A percentile compares a stretch with the other conserved stretches of the same genome.
Conservation (phyloP, 2,797 vertebrate species). For the Pipistrellus kuhlii region DNA sequence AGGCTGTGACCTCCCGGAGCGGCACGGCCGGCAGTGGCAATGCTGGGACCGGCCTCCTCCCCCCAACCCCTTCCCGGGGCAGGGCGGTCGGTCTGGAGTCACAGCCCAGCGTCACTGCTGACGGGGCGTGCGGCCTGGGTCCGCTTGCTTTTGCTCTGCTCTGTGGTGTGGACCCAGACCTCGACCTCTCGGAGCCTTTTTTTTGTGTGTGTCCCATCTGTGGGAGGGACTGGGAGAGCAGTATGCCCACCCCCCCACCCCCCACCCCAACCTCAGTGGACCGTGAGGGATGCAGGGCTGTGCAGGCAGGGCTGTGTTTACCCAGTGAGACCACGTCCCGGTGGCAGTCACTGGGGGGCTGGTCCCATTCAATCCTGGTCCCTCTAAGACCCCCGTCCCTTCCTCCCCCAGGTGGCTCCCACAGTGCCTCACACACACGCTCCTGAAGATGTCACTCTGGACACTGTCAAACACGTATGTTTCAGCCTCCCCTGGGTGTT, state of each 20-base stretch:
- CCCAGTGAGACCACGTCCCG: not conserved
- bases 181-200: not conserved
- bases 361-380: not conserved
- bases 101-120: not conserved
- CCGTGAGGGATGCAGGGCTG: not conserved
- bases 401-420: not conserved
- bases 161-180: not conserved
- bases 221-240: constrained; percentile 6
- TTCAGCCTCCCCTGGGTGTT: constrained; percentile 44
- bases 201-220: not conserved
- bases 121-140: not conserved
- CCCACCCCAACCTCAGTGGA: not conserved
- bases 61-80: not conserved
- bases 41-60: not conserved
- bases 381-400: not conserved
- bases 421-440: constrained; percentile 26
- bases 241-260: not conserved
- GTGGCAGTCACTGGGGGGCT: not conserved
- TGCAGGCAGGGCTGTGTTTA: not conserved
- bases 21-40: not conserved
- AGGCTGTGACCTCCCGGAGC: not conserved
- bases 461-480: constrained; percentile 54
- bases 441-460: constrained; percentile 63
- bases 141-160: not conserved
- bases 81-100: not conserved